Evolutionary conservation across 2,888 invertebrate genomes (phyloP).

Genomic region (Cryptocheilus praepositus): DNA sequence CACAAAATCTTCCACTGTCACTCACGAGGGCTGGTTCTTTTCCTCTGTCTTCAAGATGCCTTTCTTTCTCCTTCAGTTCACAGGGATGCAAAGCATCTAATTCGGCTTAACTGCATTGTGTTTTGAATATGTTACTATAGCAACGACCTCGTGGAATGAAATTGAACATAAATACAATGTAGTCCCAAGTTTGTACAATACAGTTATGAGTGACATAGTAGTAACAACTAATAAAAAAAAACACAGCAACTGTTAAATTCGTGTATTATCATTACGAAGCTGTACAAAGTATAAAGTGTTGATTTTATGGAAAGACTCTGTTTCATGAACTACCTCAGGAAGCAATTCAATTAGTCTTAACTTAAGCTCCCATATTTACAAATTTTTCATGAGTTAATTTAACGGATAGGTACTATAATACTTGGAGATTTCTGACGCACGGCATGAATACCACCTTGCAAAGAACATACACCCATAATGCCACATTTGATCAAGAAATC

Average conservation of each 20-base stretch:
- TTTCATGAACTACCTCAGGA: too few species aligned
- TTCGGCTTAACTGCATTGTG: conserved; percentile 24
- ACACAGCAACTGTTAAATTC: too few species aligned
- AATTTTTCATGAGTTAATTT: conserved; percentile 20
- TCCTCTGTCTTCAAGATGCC: too few species aligned
- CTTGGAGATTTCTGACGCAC: conserved; percentile 82
- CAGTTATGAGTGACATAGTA: neutral
- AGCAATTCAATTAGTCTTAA: too few species aligned
- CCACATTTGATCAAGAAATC: conserved; percentile 87
- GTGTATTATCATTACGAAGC: neutral
- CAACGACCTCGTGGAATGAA: conserved; percentile 26
- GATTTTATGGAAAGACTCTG: too few species aligned
- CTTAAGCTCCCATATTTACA: neutral
- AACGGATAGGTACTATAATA: conserved; percentile 71
- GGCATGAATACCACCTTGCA: conserved; percentile 92
- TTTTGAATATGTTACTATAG: conserved; percentile 53
- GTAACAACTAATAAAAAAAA: conserved; percentile 2
- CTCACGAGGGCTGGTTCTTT: conserved; percentile 1
- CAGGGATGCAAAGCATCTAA: too few species aligned
- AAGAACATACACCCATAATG: conserved; percentile 86
- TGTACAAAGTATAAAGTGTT: neutral
- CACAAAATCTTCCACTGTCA: neutral
- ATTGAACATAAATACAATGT: conserved; percentile 5
- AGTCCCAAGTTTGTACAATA: neutral
- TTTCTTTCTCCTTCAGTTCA: too few species aligned